These are phyloP conservation scores for Autographa pulchrina DNA, from an alignment of 2,888 invertebrate genomes.

Conservation along the genomic window DNA sequence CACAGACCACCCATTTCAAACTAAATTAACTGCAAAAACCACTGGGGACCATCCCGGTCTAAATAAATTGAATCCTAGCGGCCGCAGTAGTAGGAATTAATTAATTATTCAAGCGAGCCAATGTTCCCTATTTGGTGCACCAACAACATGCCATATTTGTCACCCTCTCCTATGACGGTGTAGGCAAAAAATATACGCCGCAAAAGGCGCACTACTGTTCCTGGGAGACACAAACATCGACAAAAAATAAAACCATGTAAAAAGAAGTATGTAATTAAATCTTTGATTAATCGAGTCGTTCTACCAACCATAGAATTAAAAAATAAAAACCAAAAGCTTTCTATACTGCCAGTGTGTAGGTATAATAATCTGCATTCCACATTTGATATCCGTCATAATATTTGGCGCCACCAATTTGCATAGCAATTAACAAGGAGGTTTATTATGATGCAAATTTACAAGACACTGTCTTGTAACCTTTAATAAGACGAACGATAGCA, in stretches of 20 bases:
- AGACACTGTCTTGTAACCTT: conserved; percentile 41
- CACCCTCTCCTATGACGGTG: conserved; percentile 55
- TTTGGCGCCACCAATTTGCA: conserved; percentile 61
- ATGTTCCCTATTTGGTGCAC: conserved; percentile 67
- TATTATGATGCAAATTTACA: conserved; percentile 49
- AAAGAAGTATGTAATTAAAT: conserved; percentile 42
- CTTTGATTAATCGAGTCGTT: conserved; percentile 29
- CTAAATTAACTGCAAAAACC: conserved; percentile 25
- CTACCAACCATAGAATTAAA: conserved; percentile 42
- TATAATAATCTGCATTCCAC: conserved; percentile 59
- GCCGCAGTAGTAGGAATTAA: conserved; percentile 63
- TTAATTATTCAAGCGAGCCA: conserved; percentile 68
- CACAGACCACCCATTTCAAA: conserved; percentile 47
- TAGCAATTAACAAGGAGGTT: conserved; percentile 50
- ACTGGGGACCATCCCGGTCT: conserved; percentile 29
- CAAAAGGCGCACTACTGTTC: conserved; percentile 42
- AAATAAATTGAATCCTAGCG: conserved; percentile 56
- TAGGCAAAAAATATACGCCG: conserved; percentile 46
- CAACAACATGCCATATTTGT: conserved; percentile 54
- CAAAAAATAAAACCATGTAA: conserved; percentile 24
- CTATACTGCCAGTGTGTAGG: conserved; percentile 23
- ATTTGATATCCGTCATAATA: conserved; percentile 50
- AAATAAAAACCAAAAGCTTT: conserved; percentile 44
- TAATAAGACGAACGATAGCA: conserved; percentile 33
- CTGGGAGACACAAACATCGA: conserved; percentile 28